Percentiles rank a stretch among this genome's conserved stretches.
phyloP scores from a whole-genome alignment of 2,888 invertebrate species.

The Mechanitis mazaeus region DNA sequence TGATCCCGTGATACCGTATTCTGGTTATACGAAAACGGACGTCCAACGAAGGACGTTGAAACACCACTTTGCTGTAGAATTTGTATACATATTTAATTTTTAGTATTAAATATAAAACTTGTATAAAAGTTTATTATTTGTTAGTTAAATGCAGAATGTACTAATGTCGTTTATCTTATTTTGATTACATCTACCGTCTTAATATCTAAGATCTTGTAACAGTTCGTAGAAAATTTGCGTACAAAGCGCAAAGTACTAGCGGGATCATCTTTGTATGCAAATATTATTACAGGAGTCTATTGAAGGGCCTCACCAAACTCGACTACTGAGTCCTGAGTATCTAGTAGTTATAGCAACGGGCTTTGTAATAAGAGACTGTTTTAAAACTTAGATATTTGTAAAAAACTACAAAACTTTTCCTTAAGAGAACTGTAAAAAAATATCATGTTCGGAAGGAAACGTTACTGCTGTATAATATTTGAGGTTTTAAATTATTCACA shows the following conservation, averaged over 20 bases:
- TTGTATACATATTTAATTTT: background rate
- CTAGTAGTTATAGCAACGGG: constrained; percentile 39
- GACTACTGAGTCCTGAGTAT: constrained; percentile 46
- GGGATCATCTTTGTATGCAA: constrained; percentile 65
- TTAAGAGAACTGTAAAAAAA: constrained; percentile 24
- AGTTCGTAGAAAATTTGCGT: constrained; percentile 55
- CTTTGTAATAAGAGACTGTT: constrained; percentile 47
- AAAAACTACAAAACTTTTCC: constrained; percentile 37
- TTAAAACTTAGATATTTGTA: constrained; percentile 42
- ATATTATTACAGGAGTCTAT: constrained; percentile 63
- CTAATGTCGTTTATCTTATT: constrained; percentile 21
- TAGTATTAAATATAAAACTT: background rate
- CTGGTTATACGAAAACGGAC: constrained; percentile 25
- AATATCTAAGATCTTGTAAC: constrained; percentile 38
- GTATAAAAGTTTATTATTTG: too few species aligned
- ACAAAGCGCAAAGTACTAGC: constrained; percentile 54
- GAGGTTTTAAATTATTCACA: constrained; percentile 21
- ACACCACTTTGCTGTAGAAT: constrained; percentile 1
- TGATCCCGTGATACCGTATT: constrained; percentile 49
- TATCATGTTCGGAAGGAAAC: background rate
- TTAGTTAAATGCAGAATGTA: too few species aligned
- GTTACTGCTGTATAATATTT: constrained; percentile 2
- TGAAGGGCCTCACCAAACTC: constrained; percentile 56
- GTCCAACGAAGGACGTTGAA: constrained; percentile 13
- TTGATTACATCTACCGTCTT: constrained; percentile 29